These are phyloP conservation scores for Saccostrea echinata DNA, from an alignment of 1,140 invertebrate species.

Conservation along the genomic window DNA sequence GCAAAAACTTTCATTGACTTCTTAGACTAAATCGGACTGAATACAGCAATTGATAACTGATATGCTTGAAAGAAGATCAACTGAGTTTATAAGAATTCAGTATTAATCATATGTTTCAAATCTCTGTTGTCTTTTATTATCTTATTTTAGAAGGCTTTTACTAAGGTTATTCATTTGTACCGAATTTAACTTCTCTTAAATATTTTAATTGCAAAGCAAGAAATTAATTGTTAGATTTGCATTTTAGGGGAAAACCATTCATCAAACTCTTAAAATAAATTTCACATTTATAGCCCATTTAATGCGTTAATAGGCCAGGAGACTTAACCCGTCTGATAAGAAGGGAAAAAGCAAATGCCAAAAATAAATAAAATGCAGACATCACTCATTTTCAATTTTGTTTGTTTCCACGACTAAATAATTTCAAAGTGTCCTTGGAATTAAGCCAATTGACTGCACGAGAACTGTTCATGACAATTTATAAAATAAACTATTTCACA, in stretches of 20 bases:
- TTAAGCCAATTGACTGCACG: too few species aligned
- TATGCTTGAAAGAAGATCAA: too few species aligned
- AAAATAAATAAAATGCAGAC: background rate
- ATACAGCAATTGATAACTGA: too few species aligned
- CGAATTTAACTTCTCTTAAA: background rate
- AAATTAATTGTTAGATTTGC: background rate
- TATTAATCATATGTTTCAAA: too few species aligned
- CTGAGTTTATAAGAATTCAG: too few species aligned
- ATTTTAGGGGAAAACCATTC: slow-evolving; percentile 5
- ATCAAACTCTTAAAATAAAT: background rate
- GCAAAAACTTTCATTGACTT: too few species aligned
- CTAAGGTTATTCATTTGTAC: background rate
- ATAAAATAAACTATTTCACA: background rate
- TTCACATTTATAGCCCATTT: background rate
- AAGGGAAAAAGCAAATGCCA: background rate
- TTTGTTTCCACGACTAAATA: too few species aligned
- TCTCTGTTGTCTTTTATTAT: background rate
- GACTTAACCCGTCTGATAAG: background rate
- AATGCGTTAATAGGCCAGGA: background rate
- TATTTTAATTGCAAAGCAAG: background rate
- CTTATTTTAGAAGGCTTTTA: background rate
- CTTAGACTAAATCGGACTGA: too few species aligned
- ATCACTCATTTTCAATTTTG: too few species aligned
- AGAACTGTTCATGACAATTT: too few species aligned
- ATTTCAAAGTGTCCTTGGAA: too few species aligned